Conservation (phyloP, 2,797 vertebrate genomes). For the Epinephelus awoara region DNA sequence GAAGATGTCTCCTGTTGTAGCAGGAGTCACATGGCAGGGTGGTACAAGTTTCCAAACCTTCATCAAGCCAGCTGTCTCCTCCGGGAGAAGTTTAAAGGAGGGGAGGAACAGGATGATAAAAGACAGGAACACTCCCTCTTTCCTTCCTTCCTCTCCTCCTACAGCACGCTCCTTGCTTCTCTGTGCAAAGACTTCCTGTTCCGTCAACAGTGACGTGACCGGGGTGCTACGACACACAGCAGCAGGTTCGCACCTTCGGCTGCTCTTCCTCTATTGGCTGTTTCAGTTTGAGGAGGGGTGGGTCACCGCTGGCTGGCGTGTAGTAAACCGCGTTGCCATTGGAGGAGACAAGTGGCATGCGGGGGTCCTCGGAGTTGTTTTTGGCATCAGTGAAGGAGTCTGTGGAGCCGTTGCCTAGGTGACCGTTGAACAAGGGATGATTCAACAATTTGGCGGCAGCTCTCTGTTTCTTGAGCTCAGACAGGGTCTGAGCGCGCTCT, state of each 20-base stretch:
- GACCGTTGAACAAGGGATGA: slow-evolving; percentile 92
- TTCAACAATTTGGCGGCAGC: slow-evolving; percentile 92
- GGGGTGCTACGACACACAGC: slow-evolving; percentile 91
- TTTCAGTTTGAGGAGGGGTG: slow-evolving; percentile 94
- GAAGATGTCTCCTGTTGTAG: slow-evolving; percentile 7
- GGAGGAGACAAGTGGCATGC: slow-evolving; percentile 94
- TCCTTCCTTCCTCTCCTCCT: slow-evolving; percentile 16
- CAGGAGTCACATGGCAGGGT: slow-evolving; percentile 31
- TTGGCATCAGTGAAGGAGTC: slow-evolving; percentile 86
- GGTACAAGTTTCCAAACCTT: slow-evolving; percentile 12
- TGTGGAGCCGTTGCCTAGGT: slow-evolving; percentile 87
- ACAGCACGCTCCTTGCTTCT: slow-evolving; percentile 3
- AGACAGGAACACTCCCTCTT: slow-evolving; percentile 25
- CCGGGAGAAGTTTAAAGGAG: slow-evolving; percentile 27
- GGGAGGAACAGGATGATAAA: slow-evolving; percentile 29
- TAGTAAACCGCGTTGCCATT: slow-evolving; percentile 94
- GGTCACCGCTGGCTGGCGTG: slow-evolving; percentile 95
- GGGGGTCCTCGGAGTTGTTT: slow-evolving; percentile 87
- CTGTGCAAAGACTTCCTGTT: slow-evolving; percentile 54
- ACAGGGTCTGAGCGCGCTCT: slow-evolving; percentile 93
- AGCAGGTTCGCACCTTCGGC: slow-evolving; percentile 91
- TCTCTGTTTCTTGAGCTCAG: slow-evolving; percentile 96
- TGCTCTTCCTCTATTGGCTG: slow-evolving; percentile 95
- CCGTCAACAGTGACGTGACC: slow-evolving; percentile 16
- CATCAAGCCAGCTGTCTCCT: slow-evolving; percentile 13